phyloP scores from a whole-genome alignment of 2,113 vertebrate genomes.

The Etheostoma cragini region DNA sequence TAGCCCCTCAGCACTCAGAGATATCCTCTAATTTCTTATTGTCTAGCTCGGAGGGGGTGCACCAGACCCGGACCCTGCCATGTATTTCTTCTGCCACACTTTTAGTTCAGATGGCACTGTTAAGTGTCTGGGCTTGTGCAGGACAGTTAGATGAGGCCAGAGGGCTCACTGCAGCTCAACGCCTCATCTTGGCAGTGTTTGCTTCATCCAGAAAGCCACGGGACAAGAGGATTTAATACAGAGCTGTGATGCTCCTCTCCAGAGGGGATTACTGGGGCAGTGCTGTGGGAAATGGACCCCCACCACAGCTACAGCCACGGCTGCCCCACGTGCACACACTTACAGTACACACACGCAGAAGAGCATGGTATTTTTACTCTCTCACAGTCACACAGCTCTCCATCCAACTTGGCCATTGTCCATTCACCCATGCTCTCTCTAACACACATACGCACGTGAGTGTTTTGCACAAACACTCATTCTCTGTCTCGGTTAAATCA shows the following conservation, averaged over 20 bases:
- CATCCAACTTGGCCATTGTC: conserved; percentile 18
- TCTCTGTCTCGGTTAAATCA: conserved; percentile 35
- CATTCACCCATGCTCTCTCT: conserved; percentile 28
- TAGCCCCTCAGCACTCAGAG: conserved; percentile 2
- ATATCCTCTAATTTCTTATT: conserved; percentile 29
- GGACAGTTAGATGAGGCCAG: conserved; percentile 59
- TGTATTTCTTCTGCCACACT: conserved; percentile 2
- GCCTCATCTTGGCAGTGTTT: conserved; percentile 63
- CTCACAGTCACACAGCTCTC: conserved; percentile 27
- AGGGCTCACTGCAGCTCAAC: conserved; percentile 64
- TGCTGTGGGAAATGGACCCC: conserved; percentile 68
- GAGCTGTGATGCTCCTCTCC: conserved; percentile 71
- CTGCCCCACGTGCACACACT: conserved; percentile 48
- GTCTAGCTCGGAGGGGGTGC: conserved; percentile 14
- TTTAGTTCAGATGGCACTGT: conserved; percentile 47
- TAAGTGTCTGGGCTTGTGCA: conserved; percentile 54
- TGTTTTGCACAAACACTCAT: background rate
- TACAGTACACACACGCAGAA: conserved; percentile 22
- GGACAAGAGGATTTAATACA: conserved; percentile 80
- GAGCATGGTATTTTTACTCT: conserved; percentile 19
- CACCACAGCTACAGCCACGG: conserved; percentile 59
- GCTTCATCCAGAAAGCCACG: conserved; percentile 74
- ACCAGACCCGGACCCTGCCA: conserved; percentile 1
- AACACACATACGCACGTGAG: conserved; percentile 2
- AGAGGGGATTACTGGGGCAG: conserved; percentile 78